phyloP scores from a whole-genome alignment of 2,797 vertebrate genomes.

The Darevskia mixta region DNA sequence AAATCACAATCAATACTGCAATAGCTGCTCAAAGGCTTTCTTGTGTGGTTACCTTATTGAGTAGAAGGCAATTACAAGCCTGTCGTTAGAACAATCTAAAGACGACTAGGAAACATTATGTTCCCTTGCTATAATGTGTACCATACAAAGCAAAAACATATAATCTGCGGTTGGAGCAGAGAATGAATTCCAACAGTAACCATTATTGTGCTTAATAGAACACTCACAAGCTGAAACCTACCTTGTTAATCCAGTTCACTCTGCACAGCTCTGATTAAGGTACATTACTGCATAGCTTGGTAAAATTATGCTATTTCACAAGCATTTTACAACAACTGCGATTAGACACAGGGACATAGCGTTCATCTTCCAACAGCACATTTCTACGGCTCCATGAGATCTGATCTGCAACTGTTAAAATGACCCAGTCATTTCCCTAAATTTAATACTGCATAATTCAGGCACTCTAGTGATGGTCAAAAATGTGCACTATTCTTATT shows the following conservation, averaged over 20 bases:
- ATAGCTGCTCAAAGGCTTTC: not conserved
- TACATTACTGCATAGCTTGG: not conserved
- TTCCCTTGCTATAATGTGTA: not conserved
- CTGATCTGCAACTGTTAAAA: not conserved
- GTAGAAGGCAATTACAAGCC: not conserved
- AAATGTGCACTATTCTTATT: not conserved
- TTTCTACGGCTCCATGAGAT: not conserved
- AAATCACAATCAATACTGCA: not conserved
- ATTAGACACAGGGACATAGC: not conserved
- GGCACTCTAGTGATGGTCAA: not conserved
- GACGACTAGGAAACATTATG: not conserved
- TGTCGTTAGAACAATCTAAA: not conserved
- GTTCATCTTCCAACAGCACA: accelerated
- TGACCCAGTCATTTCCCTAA: not conserved
- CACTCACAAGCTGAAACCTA: accelerated
- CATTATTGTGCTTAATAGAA: not conserved
- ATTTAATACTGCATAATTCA: not conserved
- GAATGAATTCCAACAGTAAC: not conserved
- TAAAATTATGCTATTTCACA: not conserved
- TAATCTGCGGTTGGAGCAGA: not conserved
- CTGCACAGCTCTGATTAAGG: not conserved
- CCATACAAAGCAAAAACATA: not conserved
- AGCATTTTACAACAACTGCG: accelerated
- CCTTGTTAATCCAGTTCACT: not conserved
- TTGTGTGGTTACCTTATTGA: not conserved